Percentiles rank a stretch among this genome's conserved stretches.
phyloP scores from a whole-genome alignment of 30 jellyfish, hydroid and myxozoan genomes.

The Chrysaora quinquecirrha region DNA sequence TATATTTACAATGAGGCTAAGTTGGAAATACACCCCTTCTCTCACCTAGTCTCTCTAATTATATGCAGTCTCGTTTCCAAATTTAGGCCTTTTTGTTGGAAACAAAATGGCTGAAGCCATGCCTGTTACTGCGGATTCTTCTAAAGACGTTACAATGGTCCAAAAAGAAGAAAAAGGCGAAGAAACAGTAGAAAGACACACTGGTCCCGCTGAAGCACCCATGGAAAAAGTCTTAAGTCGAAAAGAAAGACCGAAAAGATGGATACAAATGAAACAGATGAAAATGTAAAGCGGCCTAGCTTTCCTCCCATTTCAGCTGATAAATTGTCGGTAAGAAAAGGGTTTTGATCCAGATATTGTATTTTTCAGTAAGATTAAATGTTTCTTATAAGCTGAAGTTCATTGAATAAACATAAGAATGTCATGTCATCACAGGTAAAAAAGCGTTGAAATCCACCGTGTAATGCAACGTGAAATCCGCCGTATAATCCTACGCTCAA shows the following conservation, averaged over 20 bases:
- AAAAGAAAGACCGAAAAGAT: constrained; percentile 74
- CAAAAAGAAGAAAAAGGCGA: neutral
- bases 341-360: too few species aligned
- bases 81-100: constrained; percentile 28
- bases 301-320: constrained; percentile 93
- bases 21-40: too few species aligned
- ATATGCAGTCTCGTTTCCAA: neutral
- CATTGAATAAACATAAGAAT: too few species aligned
- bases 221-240: constrained; percentile 57
- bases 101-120: constrained; percentile 62
- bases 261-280: constrained; percentile 93
- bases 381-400: too few species aligned
- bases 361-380: too few species aligned
- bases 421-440: too few species aligned
- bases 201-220: constrained; percentile 89
- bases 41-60: too few species aligned
- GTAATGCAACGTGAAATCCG: too few species aligned
- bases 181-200: constrained; percentile 58
- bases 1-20: too few species aligned
- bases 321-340: constrained; percentile 53
- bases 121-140: neutral
- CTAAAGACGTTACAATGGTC: neutral
- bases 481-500: too few species aligned
- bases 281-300: constrained; percentile 78
- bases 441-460: too few species aligned